These are phyloP conservation scores for Pelochelys cantorii DNA, from an alignment of 2,797 vertebrate species.

Conservation along the genomic window DNA sequence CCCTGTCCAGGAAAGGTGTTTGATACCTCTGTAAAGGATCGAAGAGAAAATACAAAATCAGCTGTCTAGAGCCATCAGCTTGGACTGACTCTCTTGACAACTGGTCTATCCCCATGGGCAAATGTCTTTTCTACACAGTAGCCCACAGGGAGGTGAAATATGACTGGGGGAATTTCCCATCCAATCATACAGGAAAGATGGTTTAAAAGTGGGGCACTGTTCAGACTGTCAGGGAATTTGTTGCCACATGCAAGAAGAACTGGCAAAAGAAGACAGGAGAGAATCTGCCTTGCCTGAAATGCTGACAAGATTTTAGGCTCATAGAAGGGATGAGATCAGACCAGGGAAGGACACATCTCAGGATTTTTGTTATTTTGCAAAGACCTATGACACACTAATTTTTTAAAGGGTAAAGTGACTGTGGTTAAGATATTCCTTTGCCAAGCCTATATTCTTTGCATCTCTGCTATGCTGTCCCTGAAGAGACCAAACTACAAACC, in stretches of 20 bases:
- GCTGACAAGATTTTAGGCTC: accelerated
- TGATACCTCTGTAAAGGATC: not conserved
- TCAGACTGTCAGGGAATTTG: accelerated
- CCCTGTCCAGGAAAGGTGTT: not conserved
- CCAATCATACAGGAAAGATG: accelerated
- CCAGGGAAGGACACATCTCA: not conserved
- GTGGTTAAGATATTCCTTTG: not conserved
- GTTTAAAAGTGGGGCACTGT: not conserved
- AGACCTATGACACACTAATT: not conserved
- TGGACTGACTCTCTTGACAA: not conserved
- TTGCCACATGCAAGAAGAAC: not conserved
- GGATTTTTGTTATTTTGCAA: not conserved
- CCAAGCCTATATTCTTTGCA: not conserved
- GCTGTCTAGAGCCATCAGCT: not conserved
- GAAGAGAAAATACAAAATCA: not conserved
- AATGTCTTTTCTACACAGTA: not conserved
- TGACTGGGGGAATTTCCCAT: accelerated
- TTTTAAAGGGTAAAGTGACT: not conserved
- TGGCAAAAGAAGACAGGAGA: not conserved
- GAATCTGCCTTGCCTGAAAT: not conserved
- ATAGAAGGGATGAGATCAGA: not conserved
- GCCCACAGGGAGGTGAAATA: not conserved
- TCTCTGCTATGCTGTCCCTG: not conserved
- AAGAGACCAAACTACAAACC: not conserved
- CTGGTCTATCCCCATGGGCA: not conserved